Conservation (phyloP, 1,140 invertebrate species). For the Drosophila lacertosa region DNA sequence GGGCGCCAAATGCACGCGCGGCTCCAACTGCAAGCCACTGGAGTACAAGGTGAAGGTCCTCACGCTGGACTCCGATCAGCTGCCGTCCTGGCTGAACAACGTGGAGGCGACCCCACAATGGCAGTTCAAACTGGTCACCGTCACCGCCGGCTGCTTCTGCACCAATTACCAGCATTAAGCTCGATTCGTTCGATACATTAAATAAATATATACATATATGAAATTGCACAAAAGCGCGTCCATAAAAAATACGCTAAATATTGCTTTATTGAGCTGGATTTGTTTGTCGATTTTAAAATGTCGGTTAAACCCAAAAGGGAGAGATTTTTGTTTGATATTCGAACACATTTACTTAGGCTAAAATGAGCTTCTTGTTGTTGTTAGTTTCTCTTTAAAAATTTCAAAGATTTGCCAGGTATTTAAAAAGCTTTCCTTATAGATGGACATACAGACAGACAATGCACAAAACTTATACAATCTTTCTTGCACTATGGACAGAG, state of each 20-base stretch:
- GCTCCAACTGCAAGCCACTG: constrained; percentile 70
- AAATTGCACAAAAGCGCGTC: constrained; percentile 51
- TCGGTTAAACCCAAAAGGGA: constrained; percentile 19
- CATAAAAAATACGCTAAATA: constrained; percentile 35
- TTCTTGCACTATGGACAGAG: no score
- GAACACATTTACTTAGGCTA: constrained; percentile 31
- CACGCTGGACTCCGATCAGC: constrained; percentile 26
- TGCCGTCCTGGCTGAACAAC: constrained; percentile 49
- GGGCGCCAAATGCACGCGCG: constrained; percentile 66
- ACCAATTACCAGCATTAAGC: constrained; percentile 51
- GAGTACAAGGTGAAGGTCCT: constrained; percentile 81
- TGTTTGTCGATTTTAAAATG: constrained; percentile 11
- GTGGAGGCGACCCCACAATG: constrained; percentile 62
- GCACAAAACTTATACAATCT: no score
- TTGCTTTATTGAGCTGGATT: constrained; percentile 50
- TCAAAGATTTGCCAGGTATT: not conserved
- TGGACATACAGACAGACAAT: no score
- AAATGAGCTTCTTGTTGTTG: not conserved
- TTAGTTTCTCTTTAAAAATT: not conserved
- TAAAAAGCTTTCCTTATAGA: not conserved
- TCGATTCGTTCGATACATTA: not conserved
- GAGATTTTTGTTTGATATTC: constrained; percentile 25
- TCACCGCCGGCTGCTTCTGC: constrained; percentile 80
- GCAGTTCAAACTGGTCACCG: constrained; percentile 75
- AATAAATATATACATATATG: constrained; percentile 15